These are phyloP conservation scores for Dasyornis broadbenti DNA, from an alignment of 2,113 vertebrate genomes.

Conservation along the genomic window DNA sequence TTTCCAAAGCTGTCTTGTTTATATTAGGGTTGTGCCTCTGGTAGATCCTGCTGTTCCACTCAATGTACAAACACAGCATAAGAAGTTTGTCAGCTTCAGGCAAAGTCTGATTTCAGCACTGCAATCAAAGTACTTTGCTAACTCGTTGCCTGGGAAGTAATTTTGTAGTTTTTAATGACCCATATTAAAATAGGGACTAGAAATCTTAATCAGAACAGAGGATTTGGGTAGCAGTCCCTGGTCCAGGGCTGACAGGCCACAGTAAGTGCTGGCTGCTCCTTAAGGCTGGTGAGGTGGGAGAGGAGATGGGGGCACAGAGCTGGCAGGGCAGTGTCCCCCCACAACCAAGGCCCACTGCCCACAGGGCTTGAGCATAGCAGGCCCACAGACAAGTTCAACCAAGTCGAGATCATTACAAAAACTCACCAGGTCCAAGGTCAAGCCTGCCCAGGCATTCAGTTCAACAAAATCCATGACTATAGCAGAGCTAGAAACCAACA, in stretches of 20 bases:
- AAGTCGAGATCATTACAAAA: accelerated
- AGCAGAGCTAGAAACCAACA: accelerated
- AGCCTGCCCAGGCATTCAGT: accelerated
- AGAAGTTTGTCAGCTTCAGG: neutral
- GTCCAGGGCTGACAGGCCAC: neutral
- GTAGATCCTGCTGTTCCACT: neutral
- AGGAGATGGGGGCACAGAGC: neutral
- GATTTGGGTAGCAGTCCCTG: neutral
- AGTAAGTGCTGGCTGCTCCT: neutral
- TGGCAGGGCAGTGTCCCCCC: neutral
- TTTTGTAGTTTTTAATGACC: neutral
- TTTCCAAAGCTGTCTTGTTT: neutral
- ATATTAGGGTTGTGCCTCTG: neutral
- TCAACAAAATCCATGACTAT: accelerated
- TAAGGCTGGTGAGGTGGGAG: neutral
- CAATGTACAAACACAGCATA: neutral
- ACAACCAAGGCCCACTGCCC: neutral
- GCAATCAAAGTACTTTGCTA: neutral
- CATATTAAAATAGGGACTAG: neutral
- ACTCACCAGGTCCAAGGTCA: neutral
- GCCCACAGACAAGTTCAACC: accelerated
- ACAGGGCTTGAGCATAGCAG: neutral
- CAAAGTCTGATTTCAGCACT: neutral
- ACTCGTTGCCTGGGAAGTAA: neutral
- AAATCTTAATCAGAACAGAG: neutral